phyloP scores from a whole-genome alignment of 1,140 invertebrate species.

The Drosophila pachea region DNA sequence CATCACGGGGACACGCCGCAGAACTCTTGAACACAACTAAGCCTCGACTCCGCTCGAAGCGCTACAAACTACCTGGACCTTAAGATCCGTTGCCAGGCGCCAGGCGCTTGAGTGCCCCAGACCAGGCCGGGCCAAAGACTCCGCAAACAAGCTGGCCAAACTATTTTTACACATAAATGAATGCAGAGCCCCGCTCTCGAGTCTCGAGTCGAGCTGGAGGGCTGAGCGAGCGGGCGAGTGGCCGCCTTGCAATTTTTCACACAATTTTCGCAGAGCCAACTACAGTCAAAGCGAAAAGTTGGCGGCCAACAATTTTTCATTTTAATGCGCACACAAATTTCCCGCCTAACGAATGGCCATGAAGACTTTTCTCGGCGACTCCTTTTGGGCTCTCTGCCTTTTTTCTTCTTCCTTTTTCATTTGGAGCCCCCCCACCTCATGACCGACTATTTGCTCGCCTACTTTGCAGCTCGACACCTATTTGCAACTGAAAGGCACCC shows the following conservation, averaged over 20 bases:
- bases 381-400: neutral
- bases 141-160: slow-evolving; percentile 35
- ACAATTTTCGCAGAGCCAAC: slow-evolving; percentile 62
- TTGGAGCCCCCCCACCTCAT: slow-evolving; percentile 39
- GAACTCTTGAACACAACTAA: slow-evolving; percentile 49
- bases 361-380: slow-evolving; percentile 7
- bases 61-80: slow-evolving; percentile 36
- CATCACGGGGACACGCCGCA: slow-evolving; percentile 16
- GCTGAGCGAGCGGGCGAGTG: slow-evolving; percentile 6
- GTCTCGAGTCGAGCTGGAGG: neutral
- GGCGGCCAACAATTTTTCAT: slow-evolving; percentile 75
- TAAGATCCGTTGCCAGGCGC: slow-evolving; percentile 27
- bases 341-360: slow-evolving; percentile 61
- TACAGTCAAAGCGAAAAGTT: slow-evolving; percentile 60
- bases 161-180: slow-evolving; percentile 73
- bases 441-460: slow-evolving; percentile 50
- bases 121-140: slow-evolving; percentile 5
- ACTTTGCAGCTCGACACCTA: slow-evolving; percentile 77
- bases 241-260: slow-evolving; percentile 65
- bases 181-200: slow-evolving; percentile 38
- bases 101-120: slow-evolving; percentile 4
- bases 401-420: slow-evolving; percentile 11
- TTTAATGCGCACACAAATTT: slow-evolving; percentile 78
- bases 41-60: slow-evolving; percentile 40
- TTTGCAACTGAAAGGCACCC: slow-evolving; percentile 77